Evolutionary conservation across 2,797 vertebrate genomes (phyloP).

Genomic region (Stomatorhinus walkeri): DNA sequence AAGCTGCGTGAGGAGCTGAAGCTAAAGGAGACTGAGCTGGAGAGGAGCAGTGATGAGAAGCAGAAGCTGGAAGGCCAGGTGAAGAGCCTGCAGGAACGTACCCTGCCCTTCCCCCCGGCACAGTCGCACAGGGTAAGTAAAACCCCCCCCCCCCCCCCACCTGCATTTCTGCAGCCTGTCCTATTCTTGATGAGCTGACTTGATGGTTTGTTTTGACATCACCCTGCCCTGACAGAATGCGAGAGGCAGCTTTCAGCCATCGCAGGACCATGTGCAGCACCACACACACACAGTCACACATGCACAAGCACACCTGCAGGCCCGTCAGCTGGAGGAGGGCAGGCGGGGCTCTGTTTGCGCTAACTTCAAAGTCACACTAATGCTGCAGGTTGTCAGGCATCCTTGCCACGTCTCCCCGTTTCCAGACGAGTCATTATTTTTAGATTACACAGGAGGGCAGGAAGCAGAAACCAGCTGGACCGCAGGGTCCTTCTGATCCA

Average conservation of each 20-base stretch:
- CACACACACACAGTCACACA: not conserved
- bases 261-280: not conserved
- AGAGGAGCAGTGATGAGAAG: slow-evolving; percentile 81
- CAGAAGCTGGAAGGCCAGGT: slow-evolving; percentile 74
- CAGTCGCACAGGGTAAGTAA: slow-evolving; percentile 52
- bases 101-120: slow-evolving; percentile 55
- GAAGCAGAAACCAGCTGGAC: not conserved
- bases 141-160: too few relatives aligned
- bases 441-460: not conserved
- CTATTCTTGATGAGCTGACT: not conserved
- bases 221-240: not conserved
- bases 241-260: not conserved
- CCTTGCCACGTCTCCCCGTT: not conserved
- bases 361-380: not conserved
- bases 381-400: not conserved
- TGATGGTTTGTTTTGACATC: not conserved
- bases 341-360: not conserved
- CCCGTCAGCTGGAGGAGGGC: not conserved
- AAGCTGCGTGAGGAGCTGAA: slow-evolving; percentile 87
- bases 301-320: not conserved
- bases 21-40: slow-evolving; percentile 76
- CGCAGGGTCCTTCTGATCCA: not conserved
- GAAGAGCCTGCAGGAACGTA: slow-evolving; percentile 78
- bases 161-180: not conserved
- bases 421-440: not conserved